phyloP scores from a whole-genome alignment of 2,113 vertebrate genomes.

The Lamprotornis superbus region DNA sequence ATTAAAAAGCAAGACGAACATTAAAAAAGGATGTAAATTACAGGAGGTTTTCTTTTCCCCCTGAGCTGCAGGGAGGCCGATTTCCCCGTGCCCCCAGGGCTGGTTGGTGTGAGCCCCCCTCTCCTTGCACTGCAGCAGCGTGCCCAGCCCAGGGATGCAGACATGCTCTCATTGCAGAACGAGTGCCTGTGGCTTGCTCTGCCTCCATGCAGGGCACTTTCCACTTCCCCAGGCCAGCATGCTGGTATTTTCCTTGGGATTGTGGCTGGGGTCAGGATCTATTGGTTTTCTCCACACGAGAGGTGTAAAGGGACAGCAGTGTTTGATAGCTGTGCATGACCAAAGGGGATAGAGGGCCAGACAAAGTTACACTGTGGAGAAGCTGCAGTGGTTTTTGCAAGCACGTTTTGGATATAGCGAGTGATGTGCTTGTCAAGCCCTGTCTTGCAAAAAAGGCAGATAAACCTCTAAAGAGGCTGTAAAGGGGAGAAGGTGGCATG shows the following conservation, averaged over 20 bases:
- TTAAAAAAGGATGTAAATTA: neutral
- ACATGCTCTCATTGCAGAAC: neutral
- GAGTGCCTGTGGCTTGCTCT: accelerated
- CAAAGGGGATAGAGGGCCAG: neutral
- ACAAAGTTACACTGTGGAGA: neutral
- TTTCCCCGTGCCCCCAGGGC: neutral
- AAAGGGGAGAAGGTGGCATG: neutral
- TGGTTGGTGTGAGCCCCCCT: neutral
- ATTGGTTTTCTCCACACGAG: accelerated
- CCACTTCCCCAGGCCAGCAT: accelerated
- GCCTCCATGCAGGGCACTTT: neutral
- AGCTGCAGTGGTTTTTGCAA: neutral
- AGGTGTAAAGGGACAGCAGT: neutral
- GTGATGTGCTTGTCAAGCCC: neutral
- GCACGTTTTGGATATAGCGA: neutral
- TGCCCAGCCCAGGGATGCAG: neutral
- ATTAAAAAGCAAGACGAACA: neutral
- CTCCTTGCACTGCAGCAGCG: neutral
- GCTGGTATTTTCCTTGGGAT: neutral
- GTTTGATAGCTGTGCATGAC: neutral
- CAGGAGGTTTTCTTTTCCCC: neutral
- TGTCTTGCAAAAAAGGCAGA: neutral
- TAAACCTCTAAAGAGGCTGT: neutral
- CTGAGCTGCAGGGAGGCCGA: neutral
- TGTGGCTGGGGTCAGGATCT: neutral